Evolutionary conservation across 2,888 invertebrate species (phyloP).

Genomic region (Polymixis flavicincta): DNA sequence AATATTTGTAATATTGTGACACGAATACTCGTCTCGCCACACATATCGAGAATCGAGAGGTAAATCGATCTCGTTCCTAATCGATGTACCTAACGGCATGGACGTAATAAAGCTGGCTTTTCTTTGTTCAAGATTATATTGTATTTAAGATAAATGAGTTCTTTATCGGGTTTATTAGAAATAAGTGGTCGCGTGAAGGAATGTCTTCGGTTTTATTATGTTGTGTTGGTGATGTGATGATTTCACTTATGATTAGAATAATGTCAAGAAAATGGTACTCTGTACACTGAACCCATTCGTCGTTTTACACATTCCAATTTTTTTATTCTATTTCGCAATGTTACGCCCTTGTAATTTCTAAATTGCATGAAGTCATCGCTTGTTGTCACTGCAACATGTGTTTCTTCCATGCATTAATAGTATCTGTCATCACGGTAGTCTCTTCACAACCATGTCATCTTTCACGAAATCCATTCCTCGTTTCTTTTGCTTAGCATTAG

Average conservation of each 20-base stretch:
- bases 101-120: constrained; percentile 41
- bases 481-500: background rate
- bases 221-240: constrained; percentile 11
- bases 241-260: constrained; percentile 33
- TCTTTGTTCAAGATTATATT: constrained; percentile 55
- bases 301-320: background rate
- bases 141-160: constrained; percentile 48
- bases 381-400: too few species aligned
- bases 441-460: background rate
- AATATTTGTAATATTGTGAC: constrained; percentile 66
- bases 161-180: constrained; percentile 37
- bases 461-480: background rate
- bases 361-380: background rate
- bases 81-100: constrained; percentile 71
- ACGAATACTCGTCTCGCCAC: constrained; percentile 62
- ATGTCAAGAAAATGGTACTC: background rate
- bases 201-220: constrained; percentile 18
- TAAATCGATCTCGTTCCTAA: constrained; percentile 70
- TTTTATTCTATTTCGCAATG: background rate
- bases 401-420: background rate
- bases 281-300: constrained; percentile 11
- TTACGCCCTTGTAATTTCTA: background rate
- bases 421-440: background rate
- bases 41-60: constrained; percentile 63
- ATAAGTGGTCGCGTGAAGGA: constrained; percentile 40